These are phyloP conservation scores for Netelia melanura DNA, from an alignment of 2,888 invertebrate species.

Conservation along the genomic window DNA sequence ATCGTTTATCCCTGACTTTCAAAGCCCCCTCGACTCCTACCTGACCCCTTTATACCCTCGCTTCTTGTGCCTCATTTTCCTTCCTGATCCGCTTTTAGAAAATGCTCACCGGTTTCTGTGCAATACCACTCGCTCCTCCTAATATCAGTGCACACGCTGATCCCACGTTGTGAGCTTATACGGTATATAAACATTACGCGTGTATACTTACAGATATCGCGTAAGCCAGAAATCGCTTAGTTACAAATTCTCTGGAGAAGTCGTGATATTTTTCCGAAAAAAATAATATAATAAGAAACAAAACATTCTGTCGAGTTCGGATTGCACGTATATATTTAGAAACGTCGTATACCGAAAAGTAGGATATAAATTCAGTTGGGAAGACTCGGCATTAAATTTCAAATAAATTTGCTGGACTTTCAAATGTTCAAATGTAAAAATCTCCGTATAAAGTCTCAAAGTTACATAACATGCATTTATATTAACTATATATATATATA, in stretches of 20 bases:
- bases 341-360: slow-evolving; percentile 57
- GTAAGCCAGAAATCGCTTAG: neutral
- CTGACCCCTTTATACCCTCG: slow-evolving; percentile 56
- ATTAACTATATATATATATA: too few species aligned
- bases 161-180: slow-evolving; percentile 38
- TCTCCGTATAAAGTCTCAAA: too few species aligned
- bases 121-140: slow-evolving; percentile 43
- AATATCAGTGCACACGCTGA: slow-evolving; percentile 40
- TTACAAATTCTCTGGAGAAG: too few species aligned
- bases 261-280: too few species aligned
- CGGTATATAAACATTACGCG: slow-evolving; percentile 42
- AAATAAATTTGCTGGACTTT: too few species aligned
- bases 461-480: too few species aligned
- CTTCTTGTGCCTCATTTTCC: slow-evolving; percentile 39
- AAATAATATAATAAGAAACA: too few species aligned
- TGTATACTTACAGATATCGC: neutral
- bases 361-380: slow-evolving; percentile 69
- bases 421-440: too few species aligned
- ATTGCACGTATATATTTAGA: slow-evolving; percentile 36
- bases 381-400: neutral
- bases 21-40: slow-evolving; percentile 6
- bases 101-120: slow-evolving; percentile 44
- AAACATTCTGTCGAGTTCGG: neutral
- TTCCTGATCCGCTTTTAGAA: slow-evolving; percentile 60
- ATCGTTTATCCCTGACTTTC: slow-evolving; percentile 56